phyloP scores from a whole-genome alignment of 2,797 vertebrate species.

The Myotis findleyi region DNA sequence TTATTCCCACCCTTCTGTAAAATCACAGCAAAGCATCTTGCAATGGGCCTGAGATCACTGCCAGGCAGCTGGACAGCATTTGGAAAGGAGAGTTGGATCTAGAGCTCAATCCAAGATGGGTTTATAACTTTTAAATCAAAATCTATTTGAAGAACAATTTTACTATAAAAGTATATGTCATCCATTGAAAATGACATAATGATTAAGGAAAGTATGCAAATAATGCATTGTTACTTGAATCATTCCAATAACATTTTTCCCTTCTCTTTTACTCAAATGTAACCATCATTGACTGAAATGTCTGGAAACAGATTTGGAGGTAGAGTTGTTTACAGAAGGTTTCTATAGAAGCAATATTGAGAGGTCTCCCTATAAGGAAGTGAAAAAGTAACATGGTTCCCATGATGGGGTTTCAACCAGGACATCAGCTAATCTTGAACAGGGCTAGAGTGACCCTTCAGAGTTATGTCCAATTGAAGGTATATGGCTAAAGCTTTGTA shows the following conservation, averaged over 20 bases:
- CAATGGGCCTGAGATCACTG: background rate
- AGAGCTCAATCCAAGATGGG: background rate
- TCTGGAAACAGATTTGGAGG: background rate
- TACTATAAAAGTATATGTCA: background rate
- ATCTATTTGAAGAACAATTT: background rate
- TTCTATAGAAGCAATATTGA: background rate
- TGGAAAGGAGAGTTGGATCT: background rate
- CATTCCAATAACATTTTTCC: background rate
- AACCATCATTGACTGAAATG: background rate
- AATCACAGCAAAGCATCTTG: background rate
- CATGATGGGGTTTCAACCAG: background rate
- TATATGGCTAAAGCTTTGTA: background rate
- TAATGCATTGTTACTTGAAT: background rate
- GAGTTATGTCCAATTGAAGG: background rate
- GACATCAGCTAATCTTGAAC: background rate
- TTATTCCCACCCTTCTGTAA: background rate
- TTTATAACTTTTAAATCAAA: slow-evolving; percentile 28
- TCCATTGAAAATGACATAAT: slow-evolving; percentile 11
- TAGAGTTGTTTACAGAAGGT: background rate
- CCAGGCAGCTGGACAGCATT: background rate
- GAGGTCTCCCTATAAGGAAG: background rate
- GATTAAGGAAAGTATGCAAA: background rate
- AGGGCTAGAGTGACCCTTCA: background rate
- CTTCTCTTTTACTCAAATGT: background rate
- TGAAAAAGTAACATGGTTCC: background rate